A percentile compares a stretch with the other conserved stretches of the same genome.
Evolutionary conservation across 2,888 invertebrate species (phyloP).

Genomic region (Epiblema foenella): DNA sequence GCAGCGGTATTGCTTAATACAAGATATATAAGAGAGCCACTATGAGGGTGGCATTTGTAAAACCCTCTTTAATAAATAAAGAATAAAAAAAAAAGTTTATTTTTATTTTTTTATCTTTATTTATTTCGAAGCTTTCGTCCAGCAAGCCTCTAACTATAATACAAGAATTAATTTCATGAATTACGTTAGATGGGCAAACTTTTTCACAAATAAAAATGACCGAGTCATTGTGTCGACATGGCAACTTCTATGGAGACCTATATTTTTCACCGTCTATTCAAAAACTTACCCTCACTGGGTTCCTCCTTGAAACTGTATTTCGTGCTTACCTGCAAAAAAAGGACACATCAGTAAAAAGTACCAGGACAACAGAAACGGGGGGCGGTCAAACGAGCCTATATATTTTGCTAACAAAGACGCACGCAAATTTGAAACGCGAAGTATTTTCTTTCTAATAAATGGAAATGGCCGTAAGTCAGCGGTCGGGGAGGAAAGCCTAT

Average conservation of each 20-base stretch:
- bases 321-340: constrained; percentile 68
- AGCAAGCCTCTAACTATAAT: no score
- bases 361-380: constrained; percentile 54
- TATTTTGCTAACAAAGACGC: constrained; percentile 39
- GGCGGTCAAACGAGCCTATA: constrained; percentile 48
- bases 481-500: constrained; percentile 26
- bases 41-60: no score
- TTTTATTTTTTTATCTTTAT: no score
- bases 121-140: no score
- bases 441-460: constrained; percentile 40
- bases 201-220: no score
- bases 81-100: no score
- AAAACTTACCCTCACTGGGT: constrained; percentile 51
- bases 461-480: constrained; percentile 32
- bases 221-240: background rate
- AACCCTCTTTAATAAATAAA: no score
- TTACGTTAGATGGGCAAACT: no score
- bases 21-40: no score
- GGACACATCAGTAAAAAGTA: constrained; percentile 48
- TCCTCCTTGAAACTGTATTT: constrained; percentile 53
- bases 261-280: constrained; percentile 14
- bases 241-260: constrained; percentile 4
- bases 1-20: no score
- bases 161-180: no score
- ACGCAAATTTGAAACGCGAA: constrained; percentile 42